A percentile compares a stretch with the other conserved stretches of the same genome.
These are phyloP conservation scores for Phyllotreta striolata DNA, from an alignment of 2,888 invertebrate species.

Conservation along the genomic window DNA sequence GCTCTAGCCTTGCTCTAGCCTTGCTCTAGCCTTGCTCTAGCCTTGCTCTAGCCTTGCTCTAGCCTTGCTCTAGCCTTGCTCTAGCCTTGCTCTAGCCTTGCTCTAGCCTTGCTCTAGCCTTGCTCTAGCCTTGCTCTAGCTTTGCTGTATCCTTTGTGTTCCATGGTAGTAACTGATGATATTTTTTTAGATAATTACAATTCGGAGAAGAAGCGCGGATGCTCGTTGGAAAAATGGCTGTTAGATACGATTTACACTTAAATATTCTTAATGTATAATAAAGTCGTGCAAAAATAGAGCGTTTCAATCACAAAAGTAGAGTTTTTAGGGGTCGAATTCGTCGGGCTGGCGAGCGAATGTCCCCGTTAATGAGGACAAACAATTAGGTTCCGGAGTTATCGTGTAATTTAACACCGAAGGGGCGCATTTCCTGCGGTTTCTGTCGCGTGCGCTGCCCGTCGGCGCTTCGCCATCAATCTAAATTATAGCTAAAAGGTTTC, in stretches of 20 bases:
- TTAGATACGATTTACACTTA: slow-evolving; percentile 30
- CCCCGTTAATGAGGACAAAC: not conserved
- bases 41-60: not conserved
- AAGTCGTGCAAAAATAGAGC: not conserved
- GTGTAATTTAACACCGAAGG: slow-evolving; percentile 35
- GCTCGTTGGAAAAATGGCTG: slow-evolving; percentile 25
- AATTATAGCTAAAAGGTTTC: slow-evolving; percentile 62
- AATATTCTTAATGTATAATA: slow-evolving; percentile 2
- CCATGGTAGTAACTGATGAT: slow-evolving; percentile 1
- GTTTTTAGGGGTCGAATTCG: not conserved
- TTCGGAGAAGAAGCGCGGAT: slow-evolving; percentile 7
- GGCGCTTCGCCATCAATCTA: slow-evolving; percentile 59
- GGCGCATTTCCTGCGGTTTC: slow-evolving; percentile 40
- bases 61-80: no score
- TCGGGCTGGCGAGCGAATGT: no score
- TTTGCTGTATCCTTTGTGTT: not conserved
- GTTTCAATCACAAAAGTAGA: no score
- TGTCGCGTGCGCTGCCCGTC: slow-evolving; percentile 46
- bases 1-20: not conserved
- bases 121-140: no score
- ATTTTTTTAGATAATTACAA: slow-evolving; percentile 26
- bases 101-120: no score
- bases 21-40: not conserved
- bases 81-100: no score
- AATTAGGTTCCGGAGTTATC: slow-evolving; percentile 12